Evolutionary conservation across 2,888 invertebrate genomes (phyloP).

Genomic region (Rosalia funebris): DNA sequence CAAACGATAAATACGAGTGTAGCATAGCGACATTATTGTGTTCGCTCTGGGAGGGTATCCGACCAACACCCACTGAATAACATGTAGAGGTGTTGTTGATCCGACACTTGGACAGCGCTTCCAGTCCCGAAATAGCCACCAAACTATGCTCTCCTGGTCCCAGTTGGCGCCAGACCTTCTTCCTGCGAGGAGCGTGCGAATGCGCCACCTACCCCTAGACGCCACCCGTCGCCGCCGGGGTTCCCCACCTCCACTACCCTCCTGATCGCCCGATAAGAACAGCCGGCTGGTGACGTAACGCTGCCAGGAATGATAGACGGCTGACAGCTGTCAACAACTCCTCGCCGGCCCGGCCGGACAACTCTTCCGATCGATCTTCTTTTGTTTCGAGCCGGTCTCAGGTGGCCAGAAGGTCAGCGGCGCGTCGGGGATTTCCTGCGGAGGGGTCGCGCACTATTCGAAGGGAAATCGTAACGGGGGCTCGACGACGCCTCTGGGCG

Average conservation of each 20-base stretch:
- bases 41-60: too few relatives aligned
- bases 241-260: slow-evolving; percentile 27
- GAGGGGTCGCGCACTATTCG: too few relatives aligned
- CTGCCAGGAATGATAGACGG: slow-evolving; percentile 64
- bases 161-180: slow-evolving; percentile 41
- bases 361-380: slow-evolving; percentile 16
- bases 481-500: slow-evolving; percentile 19
- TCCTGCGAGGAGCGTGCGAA: slow-evolving; percentile 30
- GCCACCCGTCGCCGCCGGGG: slow-evolving; percentile 14
- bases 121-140: neutral
- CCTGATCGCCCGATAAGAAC: slow-evolving; percentile 56
- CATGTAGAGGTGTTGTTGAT: too few relatives aligned
- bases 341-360: slow-evolving; percentile 29
- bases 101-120: too few relatives aligned
- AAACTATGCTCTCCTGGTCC: slow-evolving; percentile 33
- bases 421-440: neutral
- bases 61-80: too few relatives aligned
- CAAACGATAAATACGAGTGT: too few relatives aligned
- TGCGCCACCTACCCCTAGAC: slow-evolving; percentile 22
- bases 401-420: neutral
- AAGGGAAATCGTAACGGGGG: too few relatives aligned
- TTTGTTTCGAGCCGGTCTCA: slow-evolving; percentile 4
- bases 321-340: slow-evolving; percentile 60
- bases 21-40: too few relatives aligned
- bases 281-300: slow-evolving; percentile 63